Evolutionary conservation across 2,113 vertebrate genomes (phyloP), one percentile per base, ranked within the genome.

Genomic region (Carassius auratus): DNA sequence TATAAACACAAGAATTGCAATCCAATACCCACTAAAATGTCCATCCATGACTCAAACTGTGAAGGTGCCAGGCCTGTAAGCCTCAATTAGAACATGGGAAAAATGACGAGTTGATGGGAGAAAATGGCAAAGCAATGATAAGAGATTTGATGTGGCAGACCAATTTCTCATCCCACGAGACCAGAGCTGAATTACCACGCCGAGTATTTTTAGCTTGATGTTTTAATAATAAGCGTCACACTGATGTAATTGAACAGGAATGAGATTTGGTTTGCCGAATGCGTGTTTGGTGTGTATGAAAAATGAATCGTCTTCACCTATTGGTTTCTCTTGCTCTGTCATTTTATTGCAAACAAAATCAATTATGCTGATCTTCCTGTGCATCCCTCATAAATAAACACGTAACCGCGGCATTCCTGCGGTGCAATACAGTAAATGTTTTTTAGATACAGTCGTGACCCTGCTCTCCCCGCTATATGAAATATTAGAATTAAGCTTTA

Each of bases 401-500:
- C 64, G 36, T 36, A 33, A 26, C 42, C 12, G 61, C 38, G 3
- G 33, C 19, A 15, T 48, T 59, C 38, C 26, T 57, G 13, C 2
- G 1, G 17, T 15, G 5, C 33, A 10, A 61, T 50, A 13, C 81
- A 69, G 66, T 55, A 71, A 83, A 71, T 52, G 50, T 38, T 68
- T 68, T 21, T 83, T 33, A 36, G 30, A 73, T 73, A 59, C 30
- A 73, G 48, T 83, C 50, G 1, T 15, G 81, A 83, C 66, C 81
- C 76, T 73, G 59, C 45, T 52, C 38, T 61, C 55, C 36, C 26
- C n/a, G 64, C 48, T 77, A 38, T 74, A 83, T 76, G 68, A 86
- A 87, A 90, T 90, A 82, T 87, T 86, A 79, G 66, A 89, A 90
- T 86, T 83, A 86, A 83, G 87, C 74, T 83, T 88, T 86, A 83